Evolutionary conservation across 2,113 vertebrate genomes (phyloP), one percentile per base, ranked within the genome.

Genomic region (Pristiophorus japonicus): DNA sequence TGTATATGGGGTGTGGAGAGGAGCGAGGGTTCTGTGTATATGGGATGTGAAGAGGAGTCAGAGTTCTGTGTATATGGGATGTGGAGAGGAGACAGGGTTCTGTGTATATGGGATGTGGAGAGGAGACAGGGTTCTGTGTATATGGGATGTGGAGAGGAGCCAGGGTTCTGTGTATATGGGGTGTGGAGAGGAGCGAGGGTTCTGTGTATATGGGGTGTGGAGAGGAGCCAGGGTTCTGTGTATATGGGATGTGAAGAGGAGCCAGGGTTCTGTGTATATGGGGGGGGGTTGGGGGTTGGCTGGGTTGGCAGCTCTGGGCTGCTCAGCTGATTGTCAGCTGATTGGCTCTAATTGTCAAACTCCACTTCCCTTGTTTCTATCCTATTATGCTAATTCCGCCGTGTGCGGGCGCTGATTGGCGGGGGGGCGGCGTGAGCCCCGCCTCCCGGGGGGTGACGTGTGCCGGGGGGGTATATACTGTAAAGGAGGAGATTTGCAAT

Each of bases 271-370:
- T 73, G 6, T 73, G 70, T 73, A 34, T 34, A 70, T 70, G n/a
- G 38, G 78, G 51, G 51, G 51, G 51, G 51, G 51, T 1, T 4
- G 59, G 42, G 45, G 42, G 45, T 27, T 30, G 45, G 47, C 85
- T 88, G 88, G 59, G 1, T 38, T 92, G 59, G 59, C 88, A 65
- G 88, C 59, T 12, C 34, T 38, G 34, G 47, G 34, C 59, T 63
- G 30, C 88, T 59, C 88, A 92, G 88, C 88, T 92, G 88, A 92
- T 92, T 63, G 62, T 65, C 88, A 92, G 88, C 88, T 92, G 88
- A 92, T 92, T 92, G 88, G 88, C n/a, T 92, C 88, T 63, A 92
- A 92, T 92, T 92, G 88, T 92, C 88, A 92, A 91, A 92, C 59
- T 92, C 88, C 59, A 92, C 88, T 92, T 92, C 27, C 59, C 88